These are phyloP conservation scores for Laticauda colubrina DNA, from an alignment of 2,113 vertebrate species.

Conservation along the genomic window DNA sequence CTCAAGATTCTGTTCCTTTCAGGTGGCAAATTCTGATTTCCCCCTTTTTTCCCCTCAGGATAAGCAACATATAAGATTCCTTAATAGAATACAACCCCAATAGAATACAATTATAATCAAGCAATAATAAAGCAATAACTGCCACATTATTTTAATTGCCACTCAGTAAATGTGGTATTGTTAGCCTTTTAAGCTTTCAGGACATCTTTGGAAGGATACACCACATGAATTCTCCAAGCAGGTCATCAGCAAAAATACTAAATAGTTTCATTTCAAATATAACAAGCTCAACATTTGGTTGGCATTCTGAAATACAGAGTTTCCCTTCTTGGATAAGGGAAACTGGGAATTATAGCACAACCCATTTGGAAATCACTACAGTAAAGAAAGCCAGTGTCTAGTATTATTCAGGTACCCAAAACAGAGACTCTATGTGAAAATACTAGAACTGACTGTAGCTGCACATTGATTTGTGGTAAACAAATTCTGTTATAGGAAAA, in stretches of 20 bases:
- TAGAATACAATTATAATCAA: not conserved
- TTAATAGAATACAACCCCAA: not conserved
- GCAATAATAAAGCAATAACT: not conserved
- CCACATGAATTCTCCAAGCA: not conserved
- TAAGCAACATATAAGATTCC: not conserved
- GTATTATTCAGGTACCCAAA: not conserved
- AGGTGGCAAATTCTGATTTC: not conserved
- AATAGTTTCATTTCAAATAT: not conserved
- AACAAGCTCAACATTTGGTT: not conserved
- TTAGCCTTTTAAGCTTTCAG: not conserved
- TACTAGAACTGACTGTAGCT: not conserved
- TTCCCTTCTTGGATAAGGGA: not conserved
- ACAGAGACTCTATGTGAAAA: not conserved
- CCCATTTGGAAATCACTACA: not conserved
- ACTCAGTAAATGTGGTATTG: not conserved
- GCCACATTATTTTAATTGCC: not conserved
- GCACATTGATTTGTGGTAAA: not conserved
- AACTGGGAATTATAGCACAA: not conserved
- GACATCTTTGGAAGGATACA: not conserved
- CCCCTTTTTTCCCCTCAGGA: not conserved
- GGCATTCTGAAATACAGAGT: not conserved
- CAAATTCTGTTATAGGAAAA: not conserved
- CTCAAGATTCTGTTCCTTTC: not conserved
- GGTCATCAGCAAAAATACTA: not conserved
- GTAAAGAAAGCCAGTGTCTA: not conserved